phyloP scores from a whole-genome alignment of 2,113 vertebrate species.

The Galemys pyrenaicus region DNA sequence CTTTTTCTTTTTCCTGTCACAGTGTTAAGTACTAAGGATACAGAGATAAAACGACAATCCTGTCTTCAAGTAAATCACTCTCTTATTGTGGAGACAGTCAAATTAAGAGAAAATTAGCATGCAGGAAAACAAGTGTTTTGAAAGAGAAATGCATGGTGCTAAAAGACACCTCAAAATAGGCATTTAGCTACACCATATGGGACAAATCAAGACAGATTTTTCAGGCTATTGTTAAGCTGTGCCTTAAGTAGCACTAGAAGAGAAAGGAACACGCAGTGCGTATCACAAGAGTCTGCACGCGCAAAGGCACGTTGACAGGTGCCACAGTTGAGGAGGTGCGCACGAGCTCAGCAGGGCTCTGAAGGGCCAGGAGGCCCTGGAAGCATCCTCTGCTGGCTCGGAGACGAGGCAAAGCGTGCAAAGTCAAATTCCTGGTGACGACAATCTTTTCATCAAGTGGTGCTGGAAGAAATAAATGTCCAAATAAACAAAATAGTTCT shows the following conservation, averaged over 20 bases:
- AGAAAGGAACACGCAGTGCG: background rate
- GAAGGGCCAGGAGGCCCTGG: background rate
- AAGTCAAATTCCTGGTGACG: background rate
- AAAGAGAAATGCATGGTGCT: background rate
- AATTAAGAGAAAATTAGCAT: slow-evolving; percentile 7
- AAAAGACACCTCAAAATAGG: background rate
- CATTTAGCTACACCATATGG: background rate
- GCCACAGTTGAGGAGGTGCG: background rate
- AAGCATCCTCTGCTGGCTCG: background rate
- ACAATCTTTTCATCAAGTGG: background rate
- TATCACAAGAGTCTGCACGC: background rate
- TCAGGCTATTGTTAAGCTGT: background rate
- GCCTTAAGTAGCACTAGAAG: background rate
- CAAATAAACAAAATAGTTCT: background rate
- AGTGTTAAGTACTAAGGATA: background rate
- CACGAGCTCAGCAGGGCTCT: background rate
- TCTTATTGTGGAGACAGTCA: background rate
- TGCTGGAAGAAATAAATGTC: background rate
- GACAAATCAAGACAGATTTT: background rate
- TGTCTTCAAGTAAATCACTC: background rate
- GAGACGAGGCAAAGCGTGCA: background rate
- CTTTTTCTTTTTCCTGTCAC: background rate
- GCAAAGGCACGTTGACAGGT: background rate
- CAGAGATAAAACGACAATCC: background rate
- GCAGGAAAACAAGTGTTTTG: background rate